Percentiles rank a stretch among this genome's conserved stretches.
Evolutionary conservation across 2,797 vertebrate species (phyloP).

Genomic region (Hydrophis major): DNA sequence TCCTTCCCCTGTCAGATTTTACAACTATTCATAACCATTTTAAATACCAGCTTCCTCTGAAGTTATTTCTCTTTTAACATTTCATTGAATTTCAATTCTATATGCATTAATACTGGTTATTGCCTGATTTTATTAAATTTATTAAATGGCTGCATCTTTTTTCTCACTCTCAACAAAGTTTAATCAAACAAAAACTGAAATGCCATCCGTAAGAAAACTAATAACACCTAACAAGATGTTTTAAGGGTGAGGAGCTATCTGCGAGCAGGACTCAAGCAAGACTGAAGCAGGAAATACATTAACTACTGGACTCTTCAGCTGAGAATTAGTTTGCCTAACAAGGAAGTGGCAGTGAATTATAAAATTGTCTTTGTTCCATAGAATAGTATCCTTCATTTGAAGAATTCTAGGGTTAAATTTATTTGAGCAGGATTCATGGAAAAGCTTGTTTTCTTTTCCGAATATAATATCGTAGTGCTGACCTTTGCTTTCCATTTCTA

Average conservation of each 20-base stretch:
- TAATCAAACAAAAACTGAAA: background rate
- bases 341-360: background rate
- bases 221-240: background rate
- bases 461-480: background rate
- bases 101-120: background rate
- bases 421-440: background rate
- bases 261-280: background rate
- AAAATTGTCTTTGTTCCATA: background rate
- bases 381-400: background rate
- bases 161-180: background rate
- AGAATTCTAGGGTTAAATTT: background rate
- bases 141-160: background rate
- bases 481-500: background rate
- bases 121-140: background rate
- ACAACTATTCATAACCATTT: background rate
- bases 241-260: background rate
- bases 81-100: background rate
- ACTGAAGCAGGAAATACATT: background rate
- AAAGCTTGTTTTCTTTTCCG: background rate
- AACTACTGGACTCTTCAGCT: background rate
- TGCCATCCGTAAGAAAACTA: background rate
- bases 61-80: background rate
- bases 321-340: background rate
- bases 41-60: background rate
- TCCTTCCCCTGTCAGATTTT: background rate